Evolutionary conservation across 2,888 invertebrate species (phyloP).

Genomic region (Ophonus ardosiacus): DNA sequence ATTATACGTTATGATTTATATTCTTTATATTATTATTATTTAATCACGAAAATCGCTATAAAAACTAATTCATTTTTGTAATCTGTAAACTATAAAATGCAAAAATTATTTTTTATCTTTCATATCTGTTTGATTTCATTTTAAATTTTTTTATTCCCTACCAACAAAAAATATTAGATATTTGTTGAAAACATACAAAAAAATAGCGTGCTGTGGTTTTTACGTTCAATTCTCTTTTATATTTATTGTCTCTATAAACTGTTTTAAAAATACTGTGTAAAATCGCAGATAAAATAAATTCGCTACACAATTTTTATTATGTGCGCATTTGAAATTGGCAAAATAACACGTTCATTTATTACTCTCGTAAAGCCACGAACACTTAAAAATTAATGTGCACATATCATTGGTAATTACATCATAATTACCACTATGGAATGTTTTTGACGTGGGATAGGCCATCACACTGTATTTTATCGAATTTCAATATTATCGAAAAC

Average conservation of each 20-base stretch:
- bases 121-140: too few species aligned
- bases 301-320: constrained; percentile 1
- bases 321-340: neutral
- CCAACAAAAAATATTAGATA: too few species aligned
- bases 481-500: constrained; percentile 30
- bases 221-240: neutral
- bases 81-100: too few species aligned
- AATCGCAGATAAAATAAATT: neutral
- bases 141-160: too few species aligned
- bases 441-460: neutral
- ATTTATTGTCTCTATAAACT: neutral
- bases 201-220: neutral
- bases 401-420: neutral
- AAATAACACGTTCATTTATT: neutral
- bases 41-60: too few species aligned
- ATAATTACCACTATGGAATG: neutral
- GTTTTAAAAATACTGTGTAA: neutral
- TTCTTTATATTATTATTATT: too few species aligned
- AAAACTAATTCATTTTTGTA: too few species aligned
- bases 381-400: constrained; percentile 22
- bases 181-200: too few species aligned
- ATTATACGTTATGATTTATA: too few species aligned
- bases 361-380: neutral
- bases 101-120: too few species aligned
- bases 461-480: constrained; percentile 22